Percentiles rank a stretch among this genome's conserved stretches.
phyloP scores from a whole-genome alignment of 2,797 vertebrate species.

The Enteromius trimaculatus region DNA sequence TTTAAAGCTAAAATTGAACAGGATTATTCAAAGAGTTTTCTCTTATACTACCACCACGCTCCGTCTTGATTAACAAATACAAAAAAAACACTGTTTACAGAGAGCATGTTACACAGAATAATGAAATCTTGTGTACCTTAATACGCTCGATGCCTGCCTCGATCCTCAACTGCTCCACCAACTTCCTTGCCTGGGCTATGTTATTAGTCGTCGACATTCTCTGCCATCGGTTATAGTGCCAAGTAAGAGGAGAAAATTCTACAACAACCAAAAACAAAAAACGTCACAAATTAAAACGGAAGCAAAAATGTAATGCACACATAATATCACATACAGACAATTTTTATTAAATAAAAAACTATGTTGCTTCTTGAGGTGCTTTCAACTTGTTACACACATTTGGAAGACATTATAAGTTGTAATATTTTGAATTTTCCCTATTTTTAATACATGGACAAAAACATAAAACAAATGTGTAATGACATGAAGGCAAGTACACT shows the following conservation, averaged over 20 bases:
- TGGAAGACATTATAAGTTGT: not conserved
- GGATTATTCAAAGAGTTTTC: not conserved
- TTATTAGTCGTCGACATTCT: constrained; percentile 97
- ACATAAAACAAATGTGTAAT: not conserved
- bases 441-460: not conserved
- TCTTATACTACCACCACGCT: not conserved
- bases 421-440: not conserved
- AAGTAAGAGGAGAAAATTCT: constrained; percentile 75
- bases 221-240: constrained; percentile 85
- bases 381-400: not conserved
- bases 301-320: not conserved
- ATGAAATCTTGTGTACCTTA: constrained; percentile 79
- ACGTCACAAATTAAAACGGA: constrained; percentile 14
- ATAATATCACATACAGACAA: not conserved
- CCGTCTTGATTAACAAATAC: not conserved
- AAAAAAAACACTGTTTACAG: not conserved
- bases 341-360: not conserved
- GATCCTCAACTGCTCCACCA: constrained; percentile 96
- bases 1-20: not conserved
- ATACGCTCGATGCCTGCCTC: constrained; percentile 94
- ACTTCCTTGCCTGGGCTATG: constrained; percentile 94
- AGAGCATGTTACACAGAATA: not conserved
- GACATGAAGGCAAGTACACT: not conserved
- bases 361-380: too few species aligned
- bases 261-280: not conserved